These are phyloP conservation scores for Zosterops borbonicus DNA, from an alignment of 2,113 vertebrate genomes.

Conservation along the genomic window DNA sequence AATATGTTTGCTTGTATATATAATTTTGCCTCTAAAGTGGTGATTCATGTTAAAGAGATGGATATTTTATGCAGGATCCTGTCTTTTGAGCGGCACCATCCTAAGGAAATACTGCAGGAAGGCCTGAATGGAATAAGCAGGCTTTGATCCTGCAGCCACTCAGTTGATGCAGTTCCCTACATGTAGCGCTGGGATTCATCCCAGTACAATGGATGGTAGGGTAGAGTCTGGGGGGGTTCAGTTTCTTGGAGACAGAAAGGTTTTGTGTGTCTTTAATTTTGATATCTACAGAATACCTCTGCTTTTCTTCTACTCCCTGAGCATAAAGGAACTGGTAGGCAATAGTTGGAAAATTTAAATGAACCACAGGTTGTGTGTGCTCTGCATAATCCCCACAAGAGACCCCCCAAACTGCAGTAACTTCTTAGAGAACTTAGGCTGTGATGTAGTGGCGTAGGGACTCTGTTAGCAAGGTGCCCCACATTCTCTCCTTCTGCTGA, in stretches of 20 bases:
- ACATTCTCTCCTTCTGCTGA: background rate
- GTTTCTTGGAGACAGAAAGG: background rate
- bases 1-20: conserved; percentile 25
- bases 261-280: background rate
- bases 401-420: background rate
- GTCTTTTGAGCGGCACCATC: background rate
- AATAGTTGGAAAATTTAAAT: background rate
- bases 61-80: conserved; percentile 4
- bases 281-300: background rate
- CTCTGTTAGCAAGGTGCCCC: background rate
- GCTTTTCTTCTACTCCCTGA: background rate
- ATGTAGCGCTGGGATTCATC: accelerated
- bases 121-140: background rate
- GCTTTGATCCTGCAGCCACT: background rate
- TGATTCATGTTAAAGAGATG: background rate
- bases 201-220: background rate
- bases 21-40: conserved; percentile 15
- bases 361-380: background rate
- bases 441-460: accelerated
- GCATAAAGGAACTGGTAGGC: background rate
- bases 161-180: background rate
- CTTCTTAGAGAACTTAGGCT: background rate
- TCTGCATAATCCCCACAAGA: background rate
- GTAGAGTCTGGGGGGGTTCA: background rate
- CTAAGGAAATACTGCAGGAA: background rate